A percentile compares a stretch with the other conserved stretches of the same genome.
Conservation (phyloP, 1,140 invertebrate genomes). For the Phocides pigmalion region DNA sequence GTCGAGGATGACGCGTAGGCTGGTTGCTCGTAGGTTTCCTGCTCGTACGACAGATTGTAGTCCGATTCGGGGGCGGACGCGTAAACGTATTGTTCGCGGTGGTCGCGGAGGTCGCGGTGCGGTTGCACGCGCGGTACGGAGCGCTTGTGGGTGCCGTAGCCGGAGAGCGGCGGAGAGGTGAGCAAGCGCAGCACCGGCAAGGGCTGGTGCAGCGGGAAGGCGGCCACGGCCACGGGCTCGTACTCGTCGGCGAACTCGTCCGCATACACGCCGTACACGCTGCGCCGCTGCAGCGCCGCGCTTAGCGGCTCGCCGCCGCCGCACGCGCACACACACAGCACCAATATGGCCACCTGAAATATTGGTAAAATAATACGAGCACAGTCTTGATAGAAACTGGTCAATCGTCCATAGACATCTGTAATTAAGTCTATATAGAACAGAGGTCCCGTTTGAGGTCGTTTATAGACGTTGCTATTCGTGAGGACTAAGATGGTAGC, state of each 20-base stretch:
- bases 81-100: conserved; percentile 35
- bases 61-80: conserved; percentile 34
- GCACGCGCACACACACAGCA: conserved; percentile 43
- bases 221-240: conserved; percentile 56
- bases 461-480: no score
- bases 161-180: conserved; percentile 35
- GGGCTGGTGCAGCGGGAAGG: conserved; percentile 59
- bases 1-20: conserved; percentile 9
- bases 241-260: conserved; percentile 51
- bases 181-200: conserved; percentile 57
- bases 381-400: no score
- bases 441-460: no score
- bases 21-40: conserved; percentile 28
- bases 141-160: neutral
- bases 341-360: conserved; percentile 49
- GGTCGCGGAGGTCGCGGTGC: conserved; percentile 17
- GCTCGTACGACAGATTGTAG: conserved; percentile 28
- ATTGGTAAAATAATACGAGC: neutral
- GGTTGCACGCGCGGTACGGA: conserved; percentile 6
- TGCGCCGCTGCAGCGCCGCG: conserved; percentile 40
- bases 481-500: no score
- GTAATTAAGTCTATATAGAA: no score
- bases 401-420: no score
- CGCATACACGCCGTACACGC: conserved; percentile 46
- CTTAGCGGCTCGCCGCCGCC: conserved; percentile 39